Base-by-base conservation (phyloP, 35 echinoderm and acorn worm genomes). In the Stichopus chloronotus region DNA sequence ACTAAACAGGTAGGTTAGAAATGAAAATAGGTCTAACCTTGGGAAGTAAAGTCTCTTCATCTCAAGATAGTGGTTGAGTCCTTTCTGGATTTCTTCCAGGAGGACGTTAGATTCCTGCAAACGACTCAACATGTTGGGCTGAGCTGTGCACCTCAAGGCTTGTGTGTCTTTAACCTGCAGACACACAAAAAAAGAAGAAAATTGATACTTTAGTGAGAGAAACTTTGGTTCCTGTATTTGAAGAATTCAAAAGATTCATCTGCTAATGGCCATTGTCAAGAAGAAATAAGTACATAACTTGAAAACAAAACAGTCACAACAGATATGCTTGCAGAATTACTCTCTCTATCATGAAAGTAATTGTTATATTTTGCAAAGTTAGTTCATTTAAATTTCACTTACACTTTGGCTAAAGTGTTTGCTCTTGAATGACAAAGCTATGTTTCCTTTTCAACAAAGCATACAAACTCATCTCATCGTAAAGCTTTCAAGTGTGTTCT, bases 1-100 rank as follows among this genome's bases (percentile, higher is more conserved):
- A 3, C 30, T 43, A 3, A 43, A 43, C 30, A 43, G 30, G 30
- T 43, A 43, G 30, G 30, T 43, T 43, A 43, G 1, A 43, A 43
- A 43, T 1, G 30, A 43, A 43, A 43, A 43, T 43, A 43, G 30
- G 21, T 1, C 81, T 84, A 4, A 96, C 97, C 97, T 96, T 92
- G 97, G 97, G 76, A 99, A 99, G 94, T 94, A 99, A 52, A 99
- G 94, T 79, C 97, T 81, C 59, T 99, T 99, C 95, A 96, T 99
- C 68, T 99, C 97, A 81, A 99, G 84, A 63, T 99, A 99, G 76
- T 99, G 89, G 92, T 99, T 99, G 52, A 99, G 92, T 24, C 97
- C 97, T 83, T 99, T 99, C 86, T 99, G 97, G 78, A 99, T 99
- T 19, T 99, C 97, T 69, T 99, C 97, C 63, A 99, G 74, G 8